These are phyloP conservation scores for Laothoe populi DNA, from an alignment of 2,888 invertebrate genomes.

Conservation along the genomic window DNA sequence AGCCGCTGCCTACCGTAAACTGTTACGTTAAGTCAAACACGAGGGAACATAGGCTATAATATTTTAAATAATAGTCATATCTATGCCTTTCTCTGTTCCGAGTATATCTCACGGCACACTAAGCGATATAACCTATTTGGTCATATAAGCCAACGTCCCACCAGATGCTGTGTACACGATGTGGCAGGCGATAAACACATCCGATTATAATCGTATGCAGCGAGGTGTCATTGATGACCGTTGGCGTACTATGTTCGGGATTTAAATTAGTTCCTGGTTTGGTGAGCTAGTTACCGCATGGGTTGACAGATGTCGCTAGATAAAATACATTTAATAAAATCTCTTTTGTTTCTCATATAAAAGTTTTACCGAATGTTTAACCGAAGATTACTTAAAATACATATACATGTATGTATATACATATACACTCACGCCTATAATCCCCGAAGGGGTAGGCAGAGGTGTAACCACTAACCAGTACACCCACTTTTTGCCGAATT, in stretches of 20 bases:
- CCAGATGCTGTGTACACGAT: constrained; percentile 15
- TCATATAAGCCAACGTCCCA: constrained; percentile 28
- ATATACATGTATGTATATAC: too few relatives aligned
- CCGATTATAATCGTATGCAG: constrained; percentile 14
- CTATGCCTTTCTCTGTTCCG: not conserved
- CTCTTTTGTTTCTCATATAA: not conserved
- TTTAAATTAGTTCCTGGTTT: constrained; percentile 1
- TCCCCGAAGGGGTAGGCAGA: too few relatives aligned
- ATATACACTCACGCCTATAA: too few relatives aligned
- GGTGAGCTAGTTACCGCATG: not conserved
- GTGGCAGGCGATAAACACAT: constrained; percentile 24
- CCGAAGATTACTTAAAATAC: not conserved
- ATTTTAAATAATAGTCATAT: not conserved
- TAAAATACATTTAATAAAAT: not conserved
- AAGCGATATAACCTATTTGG: constrained; percentile 31
- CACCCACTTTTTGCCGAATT: too few relatives aligned
- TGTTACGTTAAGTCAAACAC: too few relatives aligned
- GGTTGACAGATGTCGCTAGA: not conserved
- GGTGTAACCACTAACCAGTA: too few relatives aligned
- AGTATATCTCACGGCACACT: constrained; percentile 29
- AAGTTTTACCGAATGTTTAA: not conserved
- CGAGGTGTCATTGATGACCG: constrained; percentile 14
- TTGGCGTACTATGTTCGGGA: not conserved
- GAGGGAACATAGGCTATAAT: constrained; percentile 1
- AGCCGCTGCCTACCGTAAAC: too few relatives aligned